Evolutionary conservation across 2,888 invertebrate genomes (phyloP).

Genomic region (Calliscelio sp.): DNA sequence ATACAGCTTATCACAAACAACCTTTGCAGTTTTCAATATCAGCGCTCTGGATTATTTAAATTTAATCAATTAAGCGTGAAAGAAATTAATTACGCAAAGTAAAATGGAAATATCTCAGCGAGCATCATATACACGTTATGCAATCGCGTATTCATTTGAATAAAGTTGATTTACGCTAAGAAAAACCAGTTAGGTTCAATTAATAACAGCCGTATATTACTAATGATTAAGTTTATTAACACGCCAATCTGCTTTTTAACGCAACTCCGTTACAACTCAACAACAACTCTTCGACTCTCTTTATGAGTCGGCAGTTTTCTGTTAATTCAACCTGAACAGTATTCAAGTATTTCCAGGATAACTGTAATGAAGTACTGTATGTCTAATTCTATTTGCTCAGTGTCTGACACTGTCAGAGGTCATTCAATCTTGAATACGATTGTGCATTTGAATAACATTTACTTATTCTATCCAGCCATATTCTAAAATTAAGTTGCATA

Average conservation of each 20-base stretch:
- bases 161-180: constrained; percentile 22
- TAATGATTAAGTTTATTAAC: constrained; percentile 33
- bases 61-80: too few relatives aligned
- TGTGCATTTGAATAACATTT: constrained; percentile 8
- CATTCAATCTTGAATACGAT: constrained; percentile 29
- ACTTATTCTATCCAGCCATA: background rate
- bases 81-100: too few relatives aligned
- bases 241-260: constrained; percentile 25
- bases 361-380: constrained; percentile 21
- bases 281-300: constrained; percentile 15
- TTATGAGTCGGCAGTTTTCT: constrained; percentile 33
- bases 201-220: constrained; percentile 25
- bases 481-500: too few relatives aligned
- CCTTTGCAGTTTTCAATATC: too few relatives aligned
- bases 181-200: constrained; percentile 41
- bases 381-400: constrained; percentile 23
- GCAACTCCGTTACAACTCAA: background rate
- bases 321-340: constrained; percentile 19
- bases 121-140: too few relatives aligned
- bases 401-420: constrained; percentile 15
- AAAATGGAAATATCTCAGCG: too few relatives aligned
- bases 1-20: too few relatives aligned
- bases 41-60: too few relatives aligned
- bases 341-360: constrained; percentile 32
- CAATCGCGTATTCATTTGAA: background rate